Base-by-base conservation (phyloP, 2,113 vertebrate genomes). In the Xiphorhynchus elegans region DNA sequence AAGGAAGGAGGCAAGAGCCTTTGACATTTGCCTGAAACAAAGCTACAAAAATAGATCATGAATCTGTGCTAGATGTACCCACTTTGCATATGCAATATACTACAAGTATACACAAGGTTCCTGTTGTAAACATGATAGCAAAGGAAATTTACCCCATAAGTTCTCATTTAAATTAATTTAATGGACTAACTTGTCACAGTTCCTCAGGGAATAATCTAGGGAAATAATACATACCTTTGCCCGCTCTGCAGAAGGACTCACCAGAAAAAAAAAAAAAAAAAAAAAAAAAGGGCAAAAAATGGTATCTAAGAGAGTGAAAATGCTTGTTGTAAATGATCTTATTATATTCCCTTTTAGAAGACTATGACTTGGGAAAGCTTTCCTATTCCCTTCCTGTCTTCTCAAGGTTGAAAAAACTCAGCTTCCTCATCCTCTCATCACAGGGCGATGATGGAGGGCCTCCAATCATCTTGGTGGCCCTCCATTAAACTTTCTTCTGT, bases 1-100 rank as follows among this genome's bases (percentile, higher is more conserved):
- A 72, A 88, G 37, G 18, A 53, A 86, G 93, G 47, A 91, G 78
- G 55, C 87, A 93, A 88, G n/a, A 87, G n/a, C 70, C 91, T 95
- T 90, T 96, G 92, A 96, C 95, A 96, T 90, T 91, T 96, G 85
- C 86, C 89, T 90, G 72, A 95, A 72, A 96, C 82, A 96, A 90
- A 92, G 44, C 28, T 88, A 64, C 73, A 88, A 75, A 96, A 93
- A 95, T 94, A 96, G 90, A 77, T 55, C n/a, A 49, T 60, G 87
- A 88, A 86, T 95, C 78, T 94, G 90, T 90, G 78, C 58, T 88
- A 76, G 75, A 90, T 74, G 69, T 44, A 90, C 74, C 59, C 7
- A 33, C 12, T 96, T 90, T 90, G 79, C 52, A 74, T 77, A 92
- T 33, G 78, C 82, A 96, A 93, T 87, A 92, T 90, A 90, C 72